Percentiles rank a stretch among this genome's conserved stretches.
Evolutionary conservation across 2,888 invertebrate species (phyloP).

Genomic region (Athrips mouffetella): DNA sequence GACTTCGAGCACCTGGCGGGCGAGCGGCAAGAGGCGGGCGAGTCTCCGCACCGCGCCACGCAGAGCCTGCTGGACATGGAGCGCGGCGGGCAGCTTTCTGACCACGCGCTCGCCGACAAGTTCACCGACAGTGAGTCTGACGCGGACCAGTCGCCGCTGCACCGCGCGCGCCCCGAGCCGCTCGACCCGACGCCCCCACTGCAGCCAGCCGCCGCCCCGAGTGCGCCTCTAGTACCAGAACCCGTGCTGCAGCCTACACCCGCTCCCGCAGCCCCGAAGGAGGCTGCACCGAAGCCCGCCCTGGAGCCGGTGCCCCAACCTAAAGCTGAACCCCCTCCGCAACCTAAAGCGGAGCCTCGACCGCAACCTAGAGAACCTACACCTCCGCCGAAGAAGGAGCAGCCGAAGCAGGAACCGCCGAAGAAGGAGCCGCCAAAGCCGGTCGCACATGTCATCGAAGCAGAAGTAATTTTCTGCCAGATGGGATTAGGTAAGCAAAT

Average conservation of each 20-base stretch:
- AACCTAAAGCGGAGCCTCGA: conserved; percentile 19
- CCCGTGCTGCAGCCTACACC: conserved; percentile 21
- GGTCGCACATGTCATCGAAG: conserved; percentile 76
- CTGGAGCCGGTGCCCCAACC: conserved; percentile 51
- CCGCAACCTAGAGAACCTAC: conserved; percentile 27
- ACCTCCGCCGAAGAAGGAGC: conserved; percentile 29
- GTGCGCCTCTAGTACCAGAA: conserved; percentile 38
- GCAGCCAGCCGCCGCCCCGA: conserved; percentile 31
- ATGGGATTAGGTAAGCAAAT: conserved; percentile 83
- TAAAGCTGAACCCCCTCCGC: conserved; percentile 43
- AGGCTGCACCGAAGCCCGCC: conserved; percentile 46
- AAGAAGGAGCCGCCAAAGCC: conserved; percentile 32
- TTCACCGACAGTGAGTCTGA: conserved; percentile 80
- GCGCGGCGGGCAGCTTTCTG: conserved; percentile 55
- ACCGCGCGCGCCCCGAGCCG: conserved; percentile 39
- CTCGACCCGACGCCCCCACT: conserved; percentile 28
- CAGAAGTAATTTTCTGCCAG: conserved; percentile 84
- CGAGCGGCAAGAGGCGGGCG: conserved; percentile 64
- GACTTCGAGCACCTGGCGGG: conserved; percentile 86
- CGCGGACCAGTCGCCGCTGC: conserved; percentile 68
- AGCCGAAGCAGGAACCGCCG: conserved; percentile 22
- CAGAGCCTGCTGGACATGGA: conserved; percentile 73
- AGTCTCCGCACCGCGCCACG: conserved; percentile 53
- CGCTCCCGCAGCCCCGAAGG: conserved; percentile 23
- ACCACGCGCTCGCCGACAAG: conserved; percentile 69